Evolutionary conservation across 2,797 vertebrate genomes (phyloP), one percentile per base, ranked within the genome.

Genomic region (Pachyuromys duprasi): DNA sequence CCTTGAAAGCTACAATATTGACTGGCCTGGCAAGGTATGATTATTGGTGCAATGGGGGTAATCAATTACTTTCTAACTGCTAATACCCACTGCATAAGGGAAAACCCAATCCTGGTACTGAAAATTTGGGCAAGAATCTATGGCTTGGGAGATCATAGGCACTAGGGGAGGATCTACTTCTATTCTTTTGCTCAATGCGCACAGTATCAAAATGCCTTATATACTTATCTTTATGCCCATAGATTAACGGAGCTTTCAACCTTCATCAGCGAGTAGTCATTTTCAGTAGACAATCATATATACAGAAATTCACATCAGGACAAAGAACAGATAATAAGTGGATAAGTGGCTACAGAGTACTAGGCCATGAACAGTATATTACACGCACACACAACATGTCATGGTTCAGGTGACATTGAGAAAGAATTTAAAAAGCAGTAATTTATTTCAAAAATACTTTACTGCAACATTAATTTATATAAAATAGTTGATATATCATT

Each of bases 381-480:
- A 36, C 33, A 75, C 14, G 6, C 39, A 49, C 14, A 49, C 45
- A 55, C 18, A 55, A 24, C 22, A 74, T 22, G 13, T 22, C 22
- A 42, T 74, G 24, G 13, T 42, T 76, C 74, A 17, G 11, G 45
- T 14, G 57, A 57, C 53, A 80, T 57, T 11, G 24, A 80, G 17
- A 92, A 87, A 92, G 53, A 94, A 92, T 86, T 57, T 63, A 39
- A 33, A 91, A 92, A 72, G 4, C 7, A 90, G 33, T 26, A 75
- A 83, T 36, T 67, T 88, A 78, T n/a, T 96, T 63, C n/a, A 26
- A 69, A 95, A 86, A 42, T 76, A 36, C 14, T 94, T 91, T 91
- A 83, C 69, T 86, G 80, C 15, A 88, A 65, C 1, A 76, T 67
- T 63, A 89, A 89, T 83, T 91, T 18, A 15, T 93, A 79, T 94